These are phyloP conservation scores for Drosophila nigromelanica DNA, from an alignment of 1,140 invertebrate species.

Conservation along the genomic window DNA sequence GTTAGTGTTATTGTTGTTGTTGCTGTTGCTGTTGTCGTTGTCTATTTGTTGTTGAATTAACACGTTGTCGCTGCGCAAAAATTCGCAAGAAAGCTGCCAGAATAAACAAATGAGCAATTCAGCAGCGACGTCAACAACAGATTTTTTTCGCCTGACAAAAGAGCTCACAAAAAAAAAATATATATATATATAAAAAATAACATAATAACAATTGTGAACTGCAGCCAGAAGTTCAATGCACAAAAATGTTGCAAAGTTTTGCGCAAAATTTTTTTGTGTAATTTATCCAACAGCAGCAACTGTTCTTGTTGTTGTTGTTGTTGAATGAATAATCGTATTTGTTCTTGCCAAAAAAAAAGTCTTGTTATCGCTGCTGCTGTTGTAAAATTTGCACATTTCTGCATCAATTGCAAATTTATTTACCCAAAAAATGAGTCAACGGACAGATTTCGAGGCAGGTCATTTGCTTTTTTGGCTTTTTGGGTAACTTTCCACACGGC, in stretches of 20 bases:
- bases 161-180: neutral
- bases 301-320: slow-evolving; percentile 9
- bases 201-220: slow-evolving; percentile 42
- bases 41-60: slow-evolving; percentile 73
- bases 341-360: neutral
- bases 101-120: slow-evolving; percentile 37
- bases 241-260: slow-evolving; percentile 35
- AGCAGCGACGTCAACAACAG: slow-evolving; percentile 1
- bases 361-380: slow-evolving; percentile 41
- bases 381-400: slow-evolving; percentile 75
- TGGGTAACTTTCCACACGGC: slow-evolving; percentile 61
- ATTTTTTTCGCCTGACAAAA: slow-evolving; percentile 19
- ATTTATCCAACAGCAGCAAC: slow-evolving; percentile 10
- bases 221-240: slow-evolving; percentile 43
- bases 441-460: slow-evolving; percentile 28
- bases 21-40: slow-evolving; percentile 49
- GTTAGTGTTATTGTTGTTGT: no score
- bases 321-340: neutral
- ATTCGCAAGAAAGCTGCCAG: slow-evolving; percentile 39
- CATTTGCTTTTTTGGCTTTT: slow-evolving; percentile 38
- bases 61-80: slow-evolving; percentile 66
- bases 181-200: slow-evolving; percentile 1
- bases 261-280: neutral
- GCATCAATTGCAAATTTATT: slow-evolving; percentile 72
- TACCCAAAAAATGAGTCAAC: slow-evolving; percentile 51